phyloP scores from a whole-genome alignment of 2,888 invertebrate genomes.

The Xestoiulus laeticollis region DNA sequence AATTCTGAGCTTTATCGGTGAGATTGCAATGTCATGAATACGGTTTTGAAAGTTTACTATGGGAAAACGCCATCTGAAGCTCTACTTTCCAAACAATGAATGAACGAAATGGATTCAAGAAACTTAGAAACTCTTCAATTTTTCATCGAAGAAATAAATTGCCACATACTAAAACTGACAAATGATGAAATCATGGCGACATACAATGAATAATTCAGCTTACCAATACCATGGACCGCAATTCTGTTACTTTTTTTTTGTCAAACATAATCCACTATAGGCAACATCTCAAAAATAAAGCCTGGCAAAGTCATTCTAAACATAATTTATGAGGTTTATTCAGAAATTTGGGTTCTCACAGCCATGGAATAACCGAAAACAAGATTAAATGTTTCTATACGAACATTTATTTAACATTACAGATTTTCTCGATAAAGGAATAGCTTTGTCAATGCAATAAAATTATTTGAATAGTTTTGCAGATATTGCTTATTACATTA shows the following conservation, averaged over 20 bases:
- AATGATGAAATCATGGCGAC: neutral
- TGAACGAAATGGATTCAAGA: neutral
- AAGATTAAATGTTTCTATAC: neutral
- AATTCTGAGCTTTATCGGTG: neutral
- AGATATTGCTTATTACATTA: neutral
- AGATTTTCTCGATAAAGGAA: neutral
- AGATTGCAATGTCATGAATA: neutral
- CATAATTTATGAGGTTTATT: neutral
- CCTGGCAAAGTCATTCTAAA: neutral
- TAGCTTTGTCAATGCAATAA: neutral
- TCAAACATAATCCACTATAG: neutral
- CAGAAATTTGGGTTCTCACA: neutral
- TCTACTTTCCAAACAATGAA: conserved; percentile 25
- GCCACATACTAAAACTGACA: neutral
- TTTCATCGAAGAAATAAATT: conserved; percentile 2
- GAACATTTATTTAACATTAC: neutral
- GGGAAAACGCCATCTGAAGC: conserved; percentile 22
- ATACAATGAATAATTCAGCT: neutral
- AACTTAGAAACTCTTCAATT: neutral
- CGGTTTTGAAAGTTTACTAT: neutral
- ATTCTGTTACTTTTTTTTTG: neutral
- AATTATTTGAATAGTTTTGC: neutral
- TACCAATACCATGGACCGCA: neutral
- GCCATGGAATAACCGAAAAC: neutral
- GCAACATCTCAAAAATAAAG: neutral